A percentile compares a stretch with the other conserved stretches of the same genome.
Conservation (phyloP, 2,797 vertebrate species). For the Megaceryle alcyon region DNA sequence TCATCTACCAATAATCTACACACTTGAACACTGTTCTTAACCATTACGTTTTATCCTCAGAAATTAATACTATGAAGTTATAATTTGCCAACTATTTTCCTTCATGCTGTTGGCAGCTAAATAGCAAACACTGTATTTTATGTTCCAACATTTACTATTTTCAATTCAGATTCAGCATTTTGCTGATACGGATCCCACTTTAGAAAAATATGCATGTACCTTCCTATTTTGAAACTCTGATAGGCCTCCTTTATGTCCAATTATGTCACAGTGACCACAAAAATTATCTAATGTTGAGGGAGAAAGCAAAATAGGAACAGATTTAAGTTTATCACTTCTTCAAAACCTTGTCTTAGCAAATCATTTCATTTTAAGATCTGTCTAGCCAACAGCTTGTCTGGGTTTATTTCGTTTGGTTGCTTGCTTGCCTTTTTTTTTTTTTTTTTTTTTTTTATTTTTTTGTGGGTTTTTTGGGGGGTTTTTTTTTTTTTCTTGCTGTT, state of each 20-base stretch:
- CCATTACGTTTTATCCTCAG: neutral
- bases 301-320: neutral
- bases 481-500: too few relatives aligned
- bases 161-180: neutral
- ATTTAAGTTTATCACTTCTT: neutral
- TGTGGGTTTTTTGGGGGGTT: too few relatives aligned
- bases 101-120: neutral
- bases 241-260: neutral
- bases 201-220: neutral
- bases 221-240: neutral
- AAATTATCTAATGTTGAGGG: neutral
- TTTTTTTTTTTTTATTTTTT: too few relatives aligned
- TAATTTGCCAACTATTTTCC: neutral
- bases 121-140: neutral
- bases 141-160: neutral
- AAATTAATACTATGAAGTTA: neutral
- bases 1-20: neutral
- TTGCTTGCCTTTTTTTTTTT: neutral
- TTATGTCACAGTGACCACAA: neutral
- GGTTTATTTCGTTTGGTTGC: neutral
- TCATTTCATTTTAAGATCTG: neutral
- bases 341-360: neutral
- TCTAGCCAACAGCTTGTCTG: neutral
- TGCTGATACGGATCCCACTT: neutral
- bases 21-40: neutral